phyloP scores from a whole-genome alignment of 2,888 invertebrate genomes.

The Nebria salina region DNA sequence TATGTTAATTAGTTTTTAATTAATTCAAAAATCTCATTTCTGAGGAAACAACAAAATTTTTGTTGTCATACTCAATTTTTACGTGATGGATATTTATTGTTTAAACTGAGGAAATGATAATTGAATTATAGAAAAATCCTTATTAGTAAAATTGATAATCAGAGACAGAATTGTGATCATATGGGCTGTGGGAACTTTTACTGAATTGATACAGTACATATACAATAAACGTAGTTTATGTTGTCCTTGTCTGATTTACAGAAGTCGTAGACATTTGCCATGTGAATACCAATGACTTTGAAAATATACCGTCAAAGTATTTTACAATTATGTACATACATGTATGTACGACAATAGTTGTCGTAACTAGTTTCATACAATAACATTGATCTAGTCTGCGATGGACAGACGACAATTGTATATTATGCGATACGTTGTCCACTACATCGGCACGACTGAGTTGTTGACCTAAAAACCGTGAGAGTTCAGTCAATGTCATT shows the following conservation, averaged over 20 bases:
- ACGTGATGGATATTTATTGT: neutral
- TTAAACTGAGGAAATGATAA: neutral
- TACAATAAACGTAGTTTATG: conserved; percentile 17
- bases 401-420: conserved; percentile 28
- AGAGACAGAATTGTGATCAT: neutral
- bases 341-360: conserved; percentile 10
- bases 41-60: neutral
- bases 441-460: conserved; percentile 27
- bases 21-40: too few species aligned
- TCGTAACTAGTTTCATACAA: conserved; percentile 13
- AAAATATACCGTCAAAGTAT: conserved; percentile 27
- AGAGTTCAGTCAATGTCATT: conserved; percentile 46
- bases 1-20: too few species aligned
- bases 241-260: conserved; percentile 33
- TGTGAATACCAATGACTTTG: conserved; percentile 32
- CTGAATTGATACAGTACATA: conserved; percentile 25
- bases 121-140: neutral
- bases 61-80: neutral
- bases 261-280: conserved; percentile 34
- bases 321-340: conserved; percentile 34
- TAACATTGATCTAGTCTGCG: conserved; percentile 29
- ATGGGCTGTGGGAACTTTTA: conserved; percentile 16
- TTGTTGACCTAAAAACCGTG: conserved; percentile 47
- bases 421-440: conserved; percentile 12
- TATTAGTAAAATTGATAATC: neutral